A percentile compares a stretch with the other conserved stretches of the same genome.
phyloP scores from a whole-genome alignment of 2,113 vertebrate genomes.

The Siphamia tubifer region DNA sequence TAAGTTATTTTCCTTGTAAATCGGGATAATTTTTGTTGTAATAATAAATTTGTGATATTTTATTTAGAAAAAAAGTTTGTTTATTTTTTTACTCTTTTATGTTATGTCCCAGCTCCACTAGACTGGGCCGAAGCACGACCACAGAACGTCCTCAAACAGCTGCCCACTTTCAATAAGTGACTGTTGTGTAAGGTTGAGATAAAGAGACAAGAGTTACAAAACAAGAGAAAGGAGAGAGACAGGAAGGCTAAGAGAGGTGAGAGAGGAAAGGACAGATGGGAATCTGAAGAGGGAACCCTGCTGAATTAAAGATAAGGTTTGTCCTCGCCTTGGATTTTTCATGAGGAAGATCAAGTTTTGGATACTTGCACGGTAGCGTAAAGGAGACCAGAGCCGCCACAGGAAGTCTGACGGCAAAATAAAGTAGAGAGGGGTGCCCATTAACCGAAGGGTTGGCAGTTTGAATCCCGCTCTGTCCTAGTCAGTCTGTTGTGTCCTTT shows the following conservation, averaged over 20 bases:
- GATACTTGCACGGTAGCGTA: conserved; percentile 7
- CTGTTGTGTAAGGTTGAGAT: conserved; percentile 30
- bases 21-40: too few relatives aligned
- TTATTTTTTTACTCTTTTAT: too few relatives aligned
- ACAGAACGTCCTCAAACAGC: not conserved
- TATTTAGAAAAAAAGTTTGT: too few relatives aligned
- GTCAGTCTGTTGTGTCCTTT: too few relatives aligned
- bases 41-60: too few relatives aligned
- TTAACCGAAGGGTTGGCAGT: too few relatives aligned
- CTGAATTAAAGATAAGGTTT: conserved; percentile 59
- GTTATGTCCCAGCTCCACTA: too few relatives aligned
- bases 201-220: not conserved
- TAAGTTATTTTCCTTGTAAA: too few relatives aligned
- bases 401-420: conserved; percentile 1
- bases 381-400: not conserved
- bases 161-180: not conserved
- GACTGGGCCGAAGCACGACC: too few relatives aligned
- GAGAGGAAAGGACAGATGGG: conserved; percentile 2
- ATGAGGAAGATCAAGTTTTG: conserved; percentile 58
- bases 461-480: too few relatives aligned
- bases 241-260: not conserved
- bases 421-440: too few relatives aligned
- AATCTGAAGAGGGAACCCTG: conserved; percentile 52
- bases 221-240: conserved; percentile 4
- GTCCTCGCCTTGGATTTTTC: conserved; percentile 52